A percentile compares a stretch with the other conserved stretches of the same genome.
Evolutionary conservation across 2,888 invertebrate genomes (phyloP).

Genomic region (Leptinotarsa tumamoca): DNA sequence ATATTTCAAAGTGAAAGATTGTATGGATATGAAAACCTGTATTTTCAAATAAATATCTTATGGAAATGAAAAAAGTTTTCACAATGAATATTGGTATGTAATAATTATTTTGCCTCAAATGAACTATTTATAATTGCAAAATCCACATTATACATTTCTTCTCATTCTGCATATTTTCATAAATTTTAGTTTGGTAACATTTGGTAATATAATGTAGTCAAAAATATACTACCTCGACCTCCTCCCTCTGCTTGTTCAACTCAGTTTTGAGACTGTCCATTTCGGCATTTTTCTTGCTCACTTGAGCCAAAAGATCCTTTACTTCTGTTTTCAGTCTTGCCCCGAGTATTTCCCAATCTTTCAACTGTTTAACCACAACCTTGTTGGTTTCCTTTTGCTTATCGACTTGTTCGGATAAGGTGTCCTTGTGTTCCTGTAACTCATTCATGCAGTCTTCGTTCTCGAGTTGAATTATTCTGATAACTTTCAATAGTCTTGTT

Average conservation of each 20-base stretch:
- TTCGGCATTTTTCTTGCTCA: constrained; percentile 69
- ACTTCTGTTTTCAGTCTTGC: constrained; percentile 70
- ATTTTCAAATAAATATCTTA: too few relatives aligned
- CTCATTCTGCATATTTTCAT: too few relatives aligned
- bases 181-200: too few relatives aligned
- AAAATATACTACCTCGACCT: constrained; percentile 67
- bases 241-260: constrained; percentile 70
- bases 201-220: too few relatives aligned
- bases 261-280: constrained; percentile 69
- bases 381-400: constrained; percentile 65
- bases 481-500: constrained; percentile 75
- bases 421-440: constrained; percentile 74
- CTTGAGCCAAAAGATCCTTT: constrained; percentile 69
- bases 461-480: constrained; percentile 79
- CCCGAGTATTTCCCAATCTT: constrained; percentile 71
- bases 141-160: too few relatives aligned
- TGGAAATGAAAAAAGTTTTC: too few relatives aligned
- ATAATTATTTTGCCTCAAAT: too few relatives aligned
- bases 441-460: constrained; percentile 76
- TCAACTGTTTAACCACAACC: constrained; percentile 64
- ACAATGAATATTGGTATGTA: too few relatives aligned
- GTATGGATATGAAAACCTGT: too few relatives aligned
- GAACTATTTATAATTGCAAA: too few relatives aligned
- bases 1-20: too few relatives aligned
- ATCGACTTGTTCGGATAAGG: constrained; percentile 60